phyloP scores from a whole-genome alignment of 2,113 vertebrate genomes.

The Strix aluco region DNA sequence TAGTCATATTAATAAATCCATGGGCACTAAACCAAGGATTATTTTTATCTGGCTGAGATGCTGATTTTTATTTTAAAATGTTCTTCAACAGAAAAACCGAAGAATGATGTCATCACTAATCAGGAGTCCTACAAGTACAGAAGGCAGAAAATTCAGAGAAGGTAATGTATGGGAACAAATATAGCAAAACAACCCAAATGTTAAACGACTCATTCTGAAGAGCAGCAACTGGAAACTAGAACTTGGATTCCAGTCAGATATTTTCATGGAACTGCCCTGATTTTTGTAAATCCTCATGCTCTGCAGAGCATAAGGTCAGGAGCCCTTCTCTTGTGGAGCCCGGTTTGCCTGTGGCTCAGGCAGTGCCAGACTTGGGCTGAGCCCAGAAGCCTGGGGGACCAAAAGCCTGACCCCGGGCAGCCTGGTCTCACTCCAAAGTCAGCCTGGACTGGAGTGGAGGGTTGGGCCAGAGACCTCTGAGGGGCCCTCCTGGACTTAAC shows the following conservation, averaged over 20 bases:
- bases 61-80: slow-evolving; percentile 13
- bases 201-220: not conserved
- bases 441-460: rapidly evolving
- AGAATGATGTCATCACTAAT: not conserved
- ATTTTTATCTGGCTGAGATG: slow-evolving; percentile 17
- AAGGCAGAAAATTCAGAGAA: not conserved
- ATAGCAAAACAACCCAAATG: not conserved
- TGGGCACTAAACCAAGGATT: slow-evolving; percentile 7
- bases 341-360: not conserved
- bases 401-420: not conserved
- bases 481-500: not conserved
- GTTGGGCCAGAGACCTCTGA: not conserved
- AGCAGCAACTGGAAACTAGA: not conserved
- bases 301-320: not conserved
- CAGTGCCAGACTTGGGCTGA: not conserved
- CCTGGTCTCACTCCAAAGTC: not conserved
- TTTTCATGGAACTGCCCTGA: not conserved
- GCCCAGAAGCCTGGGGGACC: not conserved
- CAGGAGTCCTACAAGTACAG: not conserved
- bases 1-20: not conserved
- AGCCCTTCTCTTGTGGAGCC: not conserved
- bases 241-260: not conserved
- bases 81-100: not conserved
- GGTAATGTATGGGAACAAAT: not conserved
- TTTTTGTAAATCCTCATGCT: not conserved